Evolutionary conservation across 2,888 invertebrate genomes (phyloP), one percentile per base, ranked within the genome.

Genomic region (Epistrophella euchroma): DNA sequence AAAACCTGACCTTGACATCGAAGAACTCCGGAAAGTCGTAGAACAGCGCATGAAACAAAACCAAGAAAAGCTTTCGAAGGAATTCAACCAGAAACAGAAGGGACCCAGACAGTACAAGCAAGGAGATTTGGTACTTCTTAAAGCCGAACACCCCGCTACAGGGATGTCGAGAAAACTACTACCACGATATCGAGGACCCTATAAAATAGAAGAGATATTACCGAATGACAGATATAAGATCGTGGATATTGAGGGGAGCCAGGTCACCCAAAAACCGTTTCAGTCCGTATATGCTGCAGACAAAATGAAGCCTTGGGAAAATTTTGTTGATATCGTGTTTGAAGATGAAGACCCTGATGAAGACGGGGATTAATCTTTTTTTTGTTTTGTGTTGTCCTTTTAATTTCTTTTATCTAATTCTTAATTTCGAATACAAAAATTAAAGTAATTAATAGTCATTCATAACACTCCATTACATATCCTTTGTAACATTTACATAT

Each of bases 141-240:
- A 55, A 15, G 52, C 72, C 6, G 56, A 58, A 19, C 56, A 56
- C 7, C 19, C 56, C 0, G 45, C 58, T n/a, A 72, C 19, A 9
- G 58, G 72, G 0, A 47, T 6, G 4, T 73, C 47, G 3, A 47
- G 60, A 17, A 73, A 73, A 17, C 10, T 73, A 6, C 10, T 50
- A 13, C 60, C 73, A n/a, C 45, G 60, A 4, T 73, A 19, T 25
- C 22, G 73, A 22, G 60, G 73, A 22, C 50, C 60, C 4, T 60
- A 73, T 25, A 47, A 50, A 10, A 17, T 73, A 22, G 58, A 25
- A 35, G 60, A 60, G 25, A 25, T 60, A 9, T 40, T 73, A 35
- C 17, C 60, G 9, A 73, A 60, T 28, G 72, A 60, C 72, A 50
- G 60, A 47, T 73, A 60, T n/a, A 55, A 15, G n/a, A 28, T 55